A percentile compares a stretch with the other conserved stretches of the same genome.
These are phyloP conservation scores for Hippocampus zosterae DNA, from an alignment of 2,113 vertebrate species.

Conservation along the genomic window DNA sequence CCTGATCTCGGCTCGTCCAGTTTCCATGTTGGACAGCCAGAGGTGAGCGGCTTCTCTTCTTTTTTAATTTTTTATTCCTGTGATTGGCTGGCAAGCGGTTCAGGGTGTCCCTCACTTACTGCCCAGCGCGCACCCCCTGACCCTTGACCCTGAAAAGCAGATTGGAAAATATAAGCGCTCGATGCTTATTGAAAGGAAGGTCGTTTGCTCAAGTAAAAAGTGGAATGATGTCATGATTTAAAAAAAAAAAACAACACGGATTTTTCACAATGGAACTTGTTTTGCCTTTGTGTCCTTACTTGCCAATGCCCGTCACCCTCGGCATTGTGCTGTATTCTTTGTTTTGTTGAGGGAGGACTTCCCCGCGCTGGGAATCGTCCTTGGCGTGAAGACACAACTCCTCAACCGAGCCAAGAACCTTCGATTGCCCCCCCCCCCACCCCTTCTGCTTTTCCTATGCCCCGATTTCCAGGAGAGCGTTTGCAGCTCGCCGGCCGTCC, in stretches of 20 bases:
- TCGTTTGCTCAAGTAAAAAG: too few species aligned
- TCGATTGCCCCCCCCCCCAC: background rate
- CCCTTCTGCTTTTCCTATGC: too few species aligned
- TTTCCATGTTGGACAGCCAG: constrained; percentile 48
- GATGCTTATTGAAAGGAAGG: too few species aligned
- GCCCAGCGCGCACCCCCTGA: too few species aligned
- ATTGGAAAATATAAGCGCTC: too few species aligned
- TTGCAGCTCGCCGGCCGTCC: constrained; percentile 50
- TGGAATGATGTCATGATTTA: too few species aligned
- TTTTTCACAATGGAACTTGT: too few species aligned
- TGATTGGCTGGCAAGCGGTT: too few species aligned
- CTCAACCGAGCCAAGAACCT: background rate
- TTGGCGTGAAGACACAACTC: constrained; percentile 6
- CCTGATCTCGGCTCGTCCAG: constrained; percentile 54
- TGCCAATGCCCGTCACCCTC: background rate
- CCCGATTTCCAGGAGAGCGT: constrained; percentile 23
- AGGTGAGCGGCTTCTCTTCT: constrained; percentile 29
- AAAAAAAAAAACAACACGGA: too few species aligned
- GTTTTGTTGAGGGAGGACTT: constrained; percentile 16
- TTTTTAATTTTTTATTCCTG: constrained; percentile 26
- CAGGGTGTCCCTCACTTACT: too few species aligned
- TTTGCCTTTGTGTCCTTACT: background rate
- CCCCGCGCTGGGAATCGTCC: constrained; percentile 43
- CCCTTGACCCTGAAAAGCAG: too few species aligned
- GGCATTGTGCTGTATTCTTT: background rate